Conservation (phyloP, 2,797 vertebrate species). For the Petrocephalus sullivani region DNA sequence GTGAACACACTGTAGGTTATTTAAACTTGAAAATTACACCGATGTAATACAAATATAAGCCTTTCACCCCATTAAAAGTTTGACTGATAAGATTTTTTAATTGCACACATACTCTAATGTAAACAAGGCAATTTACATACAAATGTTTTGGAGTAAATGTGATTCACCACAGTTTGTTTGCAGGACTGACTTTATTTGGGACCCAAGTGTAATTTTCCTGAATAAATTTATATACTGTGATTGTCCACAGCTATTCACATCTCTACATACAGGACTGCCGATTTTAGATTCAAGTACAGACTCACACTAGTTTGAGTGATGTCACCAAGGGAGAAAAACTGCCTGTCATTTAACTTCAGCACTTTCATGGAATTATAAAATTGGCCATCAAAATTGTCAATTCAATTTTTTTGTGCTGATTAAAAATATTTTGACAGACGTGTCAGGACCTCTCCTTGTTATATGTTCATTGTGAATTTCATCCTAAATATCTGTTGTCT, state of each 20-base stretch:
- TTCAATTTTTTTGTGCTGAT: slow-evolving; percentile 41
- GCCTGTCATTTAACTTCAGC: slow-evolving; percentile 30
- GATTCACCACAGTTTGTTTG: neutral
- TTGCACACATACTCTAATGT: neutral
- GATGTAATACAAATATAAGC: neutral
- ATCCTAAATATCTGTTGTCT: slow-evolving; percentile 37
- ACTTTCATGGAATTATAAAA: slow-evolving; percentile 21
- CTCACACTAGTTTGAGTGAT: slow-evolving; percentile 23
- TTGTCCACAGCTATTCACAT: neutral
- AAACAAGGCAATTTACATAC: neutral
- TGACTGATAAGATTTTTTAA: neutral
- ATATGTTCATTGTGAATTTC: slow-evolving; percentile 34
- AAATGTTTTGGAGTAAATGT: neutral
- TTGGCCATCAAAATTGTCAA: slow-evolving; percentile 30
- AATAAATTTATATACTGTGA: neutral
- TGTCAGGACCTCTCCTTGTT: slow-evolving; percentile 29
- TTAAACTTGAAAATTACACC: neutral
- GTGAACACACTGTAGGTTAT: neutral
- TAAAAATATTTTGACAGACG: slow-evolving; percentile 39
- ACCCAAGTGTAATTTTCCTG: neutral
- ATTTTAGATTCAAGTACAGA: slow-evolving; percentile 33
- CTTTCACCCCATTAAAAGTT: neutral
- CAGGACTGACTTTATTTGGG: neutral
- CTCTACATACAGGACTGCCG: slow-evolving; percentile 22
- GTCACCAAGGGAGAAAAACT: slow-evolving; percentile 33